These are phyloP conservation scores for Tetanocera ferruginea DNA, from an alignment of 2,888 invertebrate species.

Conservation along the genomic window DNA sequence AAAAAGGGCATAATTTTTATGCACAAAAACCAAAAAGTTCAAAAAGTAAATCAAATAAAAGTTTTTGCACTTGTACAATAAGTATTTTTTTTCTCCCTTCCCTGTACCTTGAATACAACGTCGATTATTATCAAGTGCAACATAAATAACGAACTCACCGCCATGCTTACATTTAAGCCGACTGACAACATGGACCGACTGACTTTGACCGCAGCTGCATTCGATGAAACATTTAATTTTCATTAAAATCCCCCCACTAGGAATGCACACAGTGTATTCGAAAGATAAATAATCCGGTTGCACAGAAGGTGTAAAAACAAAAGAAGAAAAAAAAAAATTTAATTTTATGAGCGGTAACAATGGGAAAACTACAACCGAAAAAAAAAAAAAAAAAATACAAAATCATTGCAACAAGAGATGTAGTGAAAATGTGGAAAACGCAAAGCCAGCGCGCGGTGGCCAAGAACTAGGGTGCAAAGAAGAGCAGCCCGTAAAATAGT, in stretches of 20 bases:
- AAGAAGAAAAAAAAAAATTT: background rate
- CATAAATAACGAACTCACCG: slow-evolving; percentile 19
- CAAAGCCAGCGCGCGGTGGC: background rate
- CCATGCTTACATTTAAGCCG: background rate
- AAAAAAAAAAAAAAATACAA: background rate
- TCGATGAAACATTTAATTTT: slow-evolving; percentile 44
- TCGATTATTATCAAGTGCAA: slow-evolving; percentile 15
- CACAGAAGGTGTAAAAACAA: slow-evolving; percentile 31
- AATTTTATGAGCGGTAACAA: slow-evolving; percentile 8
- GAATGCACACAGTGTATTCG: slow-evolving; percentile 30
- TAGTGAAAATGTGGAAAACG: slow-evolving; percentile 2
- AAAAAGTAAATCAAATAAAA: no score
- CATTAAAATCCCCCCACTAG: slow-evolving; percentile 45
- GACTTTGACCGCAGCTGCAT: slow-evolving; percentile 20
- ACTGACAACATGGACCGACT: background rate
- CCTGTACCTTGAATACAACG: background rate
- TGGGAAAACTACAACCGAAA: background rate
- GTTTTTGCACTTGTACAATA: no score
- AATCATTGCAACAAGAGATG: background rate
- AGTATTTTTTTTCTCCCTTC: background rate
- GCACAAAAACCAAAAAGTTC: no score
- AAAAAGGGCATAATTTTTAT: no score
- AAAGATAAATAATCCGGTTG: slow-evolving; percentile 25
- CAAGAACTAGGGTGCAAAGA: slow-evolving; percentile 2
- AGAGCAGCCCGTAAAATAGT: background rate